Base-by-base conservation (phyloP, 2,888 invertebrate species). In the Rhogogaster chlorosoma region DNA sequence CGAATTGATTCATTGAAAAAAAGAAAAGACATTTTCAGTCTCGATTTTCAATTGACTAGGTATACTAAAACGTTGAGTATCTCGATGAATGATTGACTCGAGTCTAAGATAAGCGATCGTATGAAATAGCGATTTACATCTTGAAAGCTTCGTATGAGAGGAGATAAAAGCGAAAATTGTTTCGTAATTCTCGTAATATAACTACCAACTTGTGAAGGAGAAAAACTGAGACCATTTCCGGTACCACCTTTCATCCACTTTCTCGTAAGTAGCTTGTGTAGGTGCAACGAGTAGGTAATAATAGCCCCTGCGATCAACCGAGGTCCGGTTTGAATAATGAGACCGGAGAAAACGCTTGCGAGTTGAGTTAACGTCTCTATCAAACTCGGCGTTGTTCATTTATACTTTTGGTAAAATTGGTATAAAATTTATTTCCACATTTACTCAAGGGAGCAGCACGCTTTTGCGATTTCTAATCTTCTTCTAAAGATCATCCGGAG, bases 111-210 rank as follows among this genome's bases (percentile, higher is more conserved):
- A 61, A 61, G 12, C 61, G 61, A 26, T 61, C 61, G 26, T 61
- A 61, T 36, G 36, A n/a, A 36, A 36, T 9, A 36, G 70, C 36
- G n/a, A 70, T 70, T 36, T 70, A 70, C 36, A 36, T 9, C 9
- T 38, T 36, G 18, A 70, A 70, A 36, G 70, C 70, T 61, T 9
- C 22, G 26, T 49, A 49, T 61, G 12, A 26, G 61, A 26, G 70
- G n/a, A 75, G 26, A 75, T 75, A 75, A 75, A 45, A 75, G 75
- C 75, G 45, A 75, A 45, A 75, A 75, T 75, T 45, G 75, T 75
- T 75, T 45, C 75, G 75, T 75, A 75, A 75, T 45, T 42, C 26
- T 70, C 38, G 70, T 32, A 45, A 45, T 45, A 45, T 75, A 38
- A 26, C 75, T 22, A 45, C 9, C 75, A 12, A 45, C 29, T 12